These are phyloP conservation scores for Plestiodon gilberti DNA, from an alignment of 2,113 vertebrate genomes.

Conservation along the genomic window DNA sequence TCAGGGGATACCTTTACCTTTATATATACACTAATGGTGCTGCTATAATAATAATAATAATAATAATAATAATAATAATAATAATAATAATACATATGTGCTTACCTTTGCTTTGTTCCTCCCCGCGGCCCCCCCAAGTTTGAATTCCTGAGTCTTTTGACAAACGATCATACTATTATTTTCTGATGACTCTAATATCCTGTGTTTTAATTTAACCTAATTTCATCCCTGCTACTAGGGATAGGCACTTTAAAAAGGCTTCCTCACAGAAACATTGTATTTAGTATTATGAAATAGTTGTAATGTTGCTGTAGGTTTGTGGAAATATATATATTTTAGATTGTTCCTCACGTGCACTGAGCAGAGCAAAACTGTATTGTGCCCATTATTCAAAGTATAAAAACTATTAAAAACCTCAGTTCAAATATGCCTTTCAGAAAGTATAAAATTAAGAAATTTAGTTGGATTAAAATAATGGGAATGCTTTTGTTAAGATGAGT, in stretches of 20 bases:
- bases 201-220: neutral
- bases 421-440: conserved; percentile 58
- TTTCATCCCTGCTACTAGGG: neutral
- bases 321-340: conserved; percentile 41
- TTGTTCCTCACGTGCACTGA: conserved; percentile 44
- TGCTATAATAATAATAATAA: too few relatives aligned
- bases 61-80: too few relatives aligned
- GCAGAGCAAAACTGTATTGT: conserved; percentile 44
- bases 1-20: too few relatives aligned
- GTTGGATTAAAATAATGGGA: conserved; percentile 62
- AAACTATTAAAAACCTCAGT: conserved; percentile 49
- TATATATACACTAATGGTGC: too few relatives aligned
- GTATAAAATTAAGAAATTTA: conserved; percentile 46
- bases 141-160: neutral
- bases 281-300: neutral
- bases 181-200: neutral
- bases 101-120: neutral
- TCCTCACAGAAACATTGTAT: neutral
- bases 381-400: conserved; percentile 44
- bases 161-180: neutral
- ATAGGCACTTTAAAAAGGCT: neutral
- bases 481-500: conserved; percentile 48
- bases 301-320: conserved; percentile 29
- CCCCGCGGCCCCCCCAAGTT: too few relatives aligned
- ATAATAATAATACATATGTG: too few relatives aligned